Conservation (phyloP, 2,113 vertebrate species). For the Trematomus loennbergii region DNA sequence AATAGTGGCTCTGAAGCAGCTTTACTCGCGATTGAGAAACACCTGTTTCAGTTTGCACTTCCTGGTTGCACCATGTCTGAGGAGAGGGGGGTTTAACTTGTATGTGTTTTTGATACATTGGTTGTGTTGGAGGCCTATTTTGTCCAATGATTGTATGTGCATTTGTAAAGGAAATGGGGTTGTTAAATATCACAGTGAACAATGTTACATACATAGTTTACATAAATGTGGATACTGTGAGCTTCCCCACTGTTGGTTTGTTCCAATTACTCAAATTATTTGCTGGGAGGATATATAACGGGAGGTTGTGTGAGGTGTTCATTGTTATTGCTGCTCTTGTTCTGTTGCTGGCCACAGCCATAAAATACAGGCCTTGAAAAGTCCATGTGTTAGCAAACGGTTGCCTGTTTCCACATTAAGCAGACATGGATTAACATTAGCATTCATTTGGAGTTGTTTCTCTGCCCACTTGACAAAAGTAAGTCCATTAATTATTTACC, state of each 20-base stretch:
- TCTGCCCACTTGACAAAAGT: too few relatives aligned
- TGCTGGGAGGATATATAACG: neutral
- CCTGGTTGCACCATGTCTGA: constrained; percentile 26
- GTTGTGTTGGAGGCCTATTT: neutral
- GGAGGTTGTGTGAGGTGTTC: neutral
- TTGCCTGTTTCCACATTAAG: neutral
- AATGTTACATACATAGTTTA: neutral
- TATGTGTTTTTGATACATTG: neutral
- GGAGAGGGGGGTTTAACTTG: too few relatives aligned
- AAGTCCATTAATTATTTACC: too few relatives aligned
- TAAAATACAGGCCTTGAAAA: neutral
- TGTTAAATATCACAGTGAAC: neutral
- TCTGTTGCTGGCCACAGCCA: neutral
- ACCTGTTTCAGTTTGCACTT: neutral
- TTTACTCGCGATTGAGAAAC: too few relatives aligned
- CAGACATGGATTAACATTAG: neutral
- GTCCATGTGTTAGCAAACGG: neutral
- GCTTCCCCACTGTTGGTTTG: neutral
- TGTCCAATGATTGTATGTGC: fast-evolving
- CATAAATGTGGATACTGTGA: neutral
- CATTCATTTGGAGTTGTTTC: neutral
- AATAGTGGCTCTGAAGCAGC: too few relatives aligned
- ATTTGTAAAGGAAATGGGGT: neutral
- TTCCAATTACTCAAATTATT: neutral
- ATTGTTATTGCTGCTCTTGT: neutral